phyloP scores from a whole-genome alignment of 2,888 invertebrate genomes.

The Caenorhabditis doughertyi region DNA sequence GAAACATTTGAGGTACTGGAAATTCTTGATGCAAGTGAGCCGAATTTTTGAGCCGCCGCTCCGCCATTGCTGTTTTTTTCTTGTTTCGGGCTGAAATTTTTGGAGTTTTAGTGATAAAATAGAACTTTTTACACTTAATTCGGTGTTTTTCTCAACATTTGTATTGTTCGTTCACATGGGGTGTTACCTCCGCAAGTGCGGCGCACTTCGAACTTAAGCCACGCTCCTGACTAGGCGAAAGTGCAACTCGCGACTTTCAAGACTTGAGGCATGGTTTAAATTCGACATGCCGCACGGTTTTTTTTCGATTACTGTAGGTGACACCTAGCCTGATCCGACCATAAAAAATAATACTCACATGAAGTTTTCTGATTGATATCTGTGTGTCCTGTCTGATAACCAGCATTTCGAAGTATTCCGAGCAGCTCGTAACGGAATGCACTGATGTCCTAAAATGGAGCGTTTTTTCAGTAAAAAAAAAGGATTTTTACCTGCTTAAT shows the following conservation, averaged over 20 bases:
- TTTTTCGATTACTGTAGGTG: no score
- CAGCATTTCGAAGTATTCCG: conserved; percentile 95
- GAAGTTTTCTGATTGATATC: conserved; percentile 77
- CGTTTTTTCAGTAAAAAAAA: no score
- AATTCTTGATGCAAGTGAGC: conserved; percentile 69
- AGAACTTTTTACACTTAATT: no score
- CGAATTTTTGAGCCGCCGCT: conserved; percentile 75
- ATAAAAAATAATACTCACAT: conserved; percentile 60
- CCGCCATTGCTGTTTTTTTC: conserved; percentile 76
- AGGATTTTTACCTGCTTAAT: conserved; percentile 88
- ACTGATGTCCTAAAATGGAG: conserved; percentile 88
- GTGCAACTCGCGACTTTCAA: no score
- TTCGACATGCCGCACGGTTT: no score
- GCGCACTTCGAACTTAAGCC: no score
- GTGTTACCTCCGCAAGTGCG: no score
- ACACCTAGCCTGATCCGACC: no score
- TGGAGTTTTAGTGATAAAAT: not conserved
- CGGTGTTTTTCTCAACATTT: no score
- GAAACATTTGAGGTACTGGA: conserved; percentile 74
- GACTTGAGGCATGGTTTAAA: no score
- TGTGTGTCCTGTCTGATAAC: conserved; percentile 84
- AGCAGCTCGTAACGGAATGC: conserved; percentile 97
- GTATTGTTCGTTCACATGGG: no score
- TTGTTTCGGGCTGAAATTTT: conserved; percentile 77
- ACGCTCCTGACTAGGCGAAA: no score